These are phyloP conservation scores for Galemys pyrenaicus DNA, from an alignment of 2,113 vertebrate species.

Conservation along the genomic window DNA sequence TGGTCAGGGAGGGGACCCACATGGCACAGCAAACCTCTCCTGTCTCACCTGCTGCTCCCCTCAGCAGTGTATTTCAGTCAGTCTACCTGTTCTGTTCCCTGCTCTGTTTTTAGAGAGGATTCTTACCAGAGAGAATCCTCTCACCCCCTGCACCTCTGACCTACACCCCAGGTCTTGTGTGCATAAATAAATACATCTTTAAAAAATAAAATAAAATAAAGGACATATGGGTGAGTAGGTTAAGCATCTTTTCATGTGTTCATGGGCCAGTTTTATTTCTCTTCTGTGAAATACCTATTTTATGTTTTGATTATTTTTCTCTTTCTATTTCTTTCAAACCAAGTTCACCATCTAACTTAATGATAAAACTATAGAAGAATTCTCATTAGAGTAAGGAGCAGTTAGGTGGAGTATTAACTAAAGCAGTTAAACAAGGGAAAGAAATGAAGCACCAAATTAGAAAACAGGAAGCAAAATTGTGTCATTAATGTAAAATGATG, in stretches of 20 bases:
- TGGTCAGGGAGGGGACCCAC: too few relatives aligned
- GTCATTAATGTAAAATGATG: slow-evolving; percentile 18
- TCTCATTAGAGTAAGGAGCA: slow-evolving; percentile 22
- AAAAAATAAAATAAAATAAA: too few relatives aligned
- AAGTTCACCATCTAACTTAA: slow-evolving; percentile 36
- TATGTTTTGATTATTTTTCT: slow-evolving; percentile 49
- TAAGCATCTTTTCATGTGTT: neutral
- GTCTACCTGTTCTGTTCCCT: too few relatives aligned
- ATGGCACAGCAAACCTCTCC: too few relatives aligned
- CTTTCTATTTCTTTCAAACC: slow-evolving; percentile 46
- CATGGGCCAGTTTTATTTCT: slow-evolving; percentile 8
- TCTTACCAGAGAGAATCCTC: too few relatives aligned
- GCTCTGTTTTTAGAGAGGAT: too few relatives aligned
- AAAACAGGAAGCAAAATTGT: slow-evolving; percentile 43
- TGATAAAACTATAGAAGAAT: neutral
- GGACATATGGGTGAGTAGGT: neutral
- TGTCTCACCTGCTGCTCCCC: too few relatives aligned
- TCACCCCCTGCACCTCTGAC: too few relatives aligned
- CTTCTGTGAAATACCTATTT: slow-evolving; percentile 18
- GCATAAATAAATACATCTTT: too few relatives aligned
- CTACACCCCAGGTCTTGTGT: too few relatives aligned
- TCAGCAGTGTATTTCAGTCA: too few relatives aligned
- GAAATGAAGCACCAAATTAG: slow-evolving; percentile 53
- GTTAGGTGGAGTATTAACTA: slow-evolving; percentile 56
- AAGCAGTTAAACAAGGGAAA: slow-evolving; percentile 54